Conservation (phyloP, 2,888 invertebrate species). For the Rapana venosa region DNA sequence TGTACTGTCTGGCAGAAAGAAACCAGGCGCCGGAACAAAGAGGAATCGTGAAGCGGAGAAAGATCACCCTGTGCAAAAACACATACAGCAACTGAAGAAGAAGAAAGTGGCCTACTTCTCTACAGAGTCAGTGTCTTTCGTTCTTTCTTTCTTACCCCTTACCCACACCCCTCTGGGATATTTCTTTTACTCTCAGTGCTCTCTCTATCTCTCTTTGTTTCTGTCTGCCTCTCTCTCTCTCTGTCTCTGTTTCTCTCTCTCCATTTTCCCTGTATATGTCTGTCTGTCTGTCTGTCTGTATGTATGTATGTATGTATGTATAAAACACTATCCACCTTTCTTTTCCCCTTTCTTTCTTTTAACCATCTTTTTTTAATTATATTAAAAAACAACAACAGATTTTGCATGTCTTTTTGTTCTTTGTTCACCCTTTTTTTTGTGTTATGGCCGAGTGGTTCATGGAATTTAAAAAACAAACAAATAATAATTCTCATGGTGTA, state of each 20-base stretch:
- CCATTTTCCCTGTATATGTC: not conserved
- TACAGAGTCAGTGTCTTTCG: not conserved
- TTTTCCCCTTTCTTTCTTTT: no score
- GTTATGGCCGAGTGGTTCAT: no score
- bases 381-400: no score
- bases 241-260: not conserved
- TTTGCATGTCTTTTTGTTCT: no score
- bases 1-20: conserved; percentile 11
- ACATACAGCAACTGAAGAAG: conserved; percentile 34
- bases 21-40: not conserved
- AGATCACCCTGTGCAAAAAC: conserved; percentile 29
- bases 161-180: not conserved
- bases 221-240: conserved; percentile 8
- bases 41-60: not conserved
- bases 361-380: no score
- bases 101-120: conserved; percentile 14
- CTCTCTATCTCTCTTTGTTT: not conserved
- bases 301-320: no score
- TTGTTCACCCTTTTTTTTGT: no score
- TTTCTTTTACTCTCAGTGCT: not conserved
- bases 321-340: no score
- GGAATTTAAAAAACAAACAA: no score
- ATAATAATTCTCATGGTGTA: no score
- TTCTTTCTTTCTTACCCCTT: not conserved
- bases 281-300: not conserved